A percentile compares a stretch with the other conserved stretches of the same genome.
phyloP scores from a whole-genome alignment of 2,113 vertebrate species.

The Manacus vitellinus region DNA sequence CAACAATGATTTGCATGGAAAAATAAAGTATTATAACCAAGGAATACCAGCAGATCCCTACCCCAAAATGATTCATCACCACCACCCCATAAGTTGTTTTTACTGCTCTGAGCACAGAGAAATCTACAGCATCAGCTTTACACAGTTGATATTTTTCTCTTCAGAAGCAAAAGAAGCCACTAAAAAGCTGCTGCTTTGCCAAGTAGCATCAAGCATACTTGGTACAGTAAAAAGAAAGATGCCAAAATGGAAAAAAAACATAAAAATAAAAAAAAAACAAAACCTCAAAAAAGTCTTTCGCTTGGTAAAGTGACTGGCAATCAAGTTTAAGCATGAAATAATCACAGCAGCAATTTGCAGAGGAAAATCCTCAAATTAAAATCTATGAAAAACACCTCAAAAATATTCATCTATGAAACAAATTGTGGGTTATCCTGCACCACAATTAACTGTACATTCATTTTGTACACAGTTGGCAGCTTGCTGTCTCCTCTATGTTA shows the following conservation, averaged over 20 bases:
- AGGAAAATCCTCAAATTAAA: conserved; percentile 26
- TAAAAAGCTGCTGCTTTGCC: not conserved
- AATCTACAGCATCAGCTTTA: not conserved
- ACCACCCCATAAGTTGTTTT: not conserved
- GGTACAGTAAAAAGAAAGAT: not conserved
- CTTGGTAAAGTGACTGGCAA: not conserved
- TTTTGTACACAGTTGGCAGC: not conserved
- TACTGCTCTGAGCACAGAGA: not conserved
- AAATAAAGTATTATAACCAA: not conserved
- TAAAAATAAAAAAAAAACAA: not conserved
- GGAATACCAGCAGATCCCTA: not conserved
- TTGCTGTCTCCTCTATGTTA: not conserved
- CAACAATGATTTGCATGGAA: not conserved
- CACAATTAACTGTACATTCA: not conserved
- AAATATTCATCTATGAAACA: not conserved
- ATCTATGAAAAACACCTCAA: not conserved
- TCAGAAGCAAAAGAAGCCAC: not conserved
- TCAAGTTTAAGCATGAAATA: not conserved
- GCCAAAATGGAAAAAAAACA: not conserved
- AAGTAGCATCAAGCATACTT: not conserved
- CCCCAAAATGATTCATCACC: not conserved
- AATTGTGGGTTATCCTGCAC: not conserved
- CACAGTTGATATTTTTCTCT: not conserved
- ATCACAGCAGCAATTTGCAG: not conserved
- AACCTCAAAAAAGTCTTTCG: not conserved